A percentile compares a stretch with the other conserved stretches of the same genome.
Evolutionary conservation across 1,140 invertebrate genomes (phyloP).

Genomic region (Apis laboriosa): DNA sequence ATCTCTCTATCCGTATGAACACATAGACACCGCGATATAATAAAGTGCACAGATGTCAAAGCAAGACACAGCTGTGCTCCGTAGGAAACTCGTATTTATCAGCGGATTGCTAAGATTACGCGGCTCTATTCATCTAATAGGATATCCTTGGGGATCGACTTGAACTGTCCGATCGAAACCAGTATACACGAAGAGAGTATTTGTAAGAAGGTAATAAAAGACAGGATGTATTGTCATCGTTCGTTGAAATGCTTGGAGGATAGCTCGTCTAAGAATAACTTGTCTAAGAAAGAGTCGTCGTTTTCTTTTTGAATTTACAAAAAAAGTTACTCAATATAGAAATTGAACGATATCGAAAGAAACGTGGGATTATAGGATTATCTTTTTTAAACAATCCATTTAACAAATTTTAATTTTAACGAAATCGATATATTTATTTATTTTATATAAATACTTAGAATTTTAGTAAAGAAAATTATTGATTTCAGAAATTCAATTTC

Average conservation of each 20-base stretch:
- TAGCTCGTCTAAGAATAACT: neutral
- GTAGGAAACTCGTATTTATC: constrained; percentile 27
- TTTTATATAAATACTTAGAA: no score
- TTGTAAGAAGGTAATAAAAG: neutral
- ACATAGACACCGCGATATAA: constrained; percentile 14
- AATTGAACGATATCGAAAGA: no score
- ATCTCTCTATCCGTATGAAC: constrained; percentile 40
- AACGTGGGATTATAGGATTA: no score
- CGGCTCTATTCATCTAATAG: neutral
- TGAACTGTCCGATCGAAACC: neutral
- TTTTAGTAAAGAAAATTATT: no score
- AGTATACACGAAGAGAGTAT: neutral
- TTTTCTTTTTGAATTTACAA: no score
- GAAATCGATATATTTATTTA: no score
- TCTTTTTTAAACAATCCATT: no score
- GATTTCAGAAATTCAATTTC: no score
- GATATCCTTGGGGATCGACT: neutral
- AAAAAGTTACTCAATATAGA: no score
- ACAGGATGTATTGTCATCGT: neutral
- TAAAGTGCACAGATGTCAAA: constrained; percentile 37
- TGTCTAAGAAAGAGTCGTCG: no score
- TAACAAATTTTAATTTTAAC: no score
- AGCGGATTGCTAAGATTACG: constrained; percentile 44
- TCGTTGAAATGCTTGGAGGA: no score
- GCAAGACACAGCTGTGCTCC: constrained; percentile 34